These are phyloP conservation scores for Drosophila carrolli DNA, from an alignment of 1,140 invertebrate genomes.

Conservation along the genomic window DNA sequence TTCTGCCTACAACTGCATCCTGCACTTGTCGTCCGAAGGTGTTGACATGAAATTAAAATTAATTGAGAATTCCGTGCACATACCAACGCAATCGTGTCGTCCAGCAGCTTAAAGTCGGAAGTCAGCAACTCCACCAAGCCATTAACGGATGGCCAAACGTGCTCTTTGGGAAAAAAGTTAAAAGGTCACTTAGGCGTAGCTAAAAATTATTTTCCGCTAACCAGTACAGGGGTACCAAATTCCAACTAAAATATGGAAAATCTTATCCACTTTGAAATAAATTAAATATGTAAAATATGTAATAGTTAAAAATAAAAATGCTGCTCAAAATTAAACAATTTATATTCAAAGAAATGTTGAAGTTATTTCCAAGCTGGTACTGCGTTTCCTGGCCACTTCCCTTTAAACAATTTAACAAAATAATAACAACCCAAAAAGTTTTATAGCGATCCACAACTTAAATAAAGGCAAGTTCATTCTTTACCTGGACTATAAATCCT, in stretches of 20 bases:
- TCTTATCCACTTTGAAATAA: too few species aligned
- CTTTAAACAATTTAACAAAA: background rate
- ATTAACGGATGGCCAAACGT: slow-evolving; percentile 13
- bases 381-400: too few species aligned
- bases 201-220: background rate
- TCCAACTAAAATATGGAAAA: background rate
- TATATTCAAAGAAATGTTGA: too few species aligned
- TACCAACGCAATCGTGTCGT: slow-evolving; percentile 66
- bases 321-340: too few species aligned
- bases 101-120: slow-evolving; percentile 40
- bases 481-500: background rate
- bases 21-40: slow-evolving; percentile 65
- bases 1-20: slow-evolving; percentile 13
- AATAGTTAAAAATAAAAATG: too few species aligned
- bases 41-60: slow-evolving; percentile 78
- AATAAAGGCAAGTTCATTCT: too few species aligned
- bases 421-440: background rate
- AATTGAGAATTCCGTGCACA: slow-evolving; percentile 71
- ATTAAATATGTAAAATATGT: too few species aligned
- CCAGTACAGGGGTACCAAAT: background rate
- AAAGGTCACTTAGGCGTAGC: background rate
- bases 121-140: background rate
- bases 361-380: too few species aligned
- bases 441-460: background rate
- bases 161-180: background rate